phyloP scores from a whole-genome alignment of 1,140 invertebrate species.

The Drepana arcuata region DNA sequence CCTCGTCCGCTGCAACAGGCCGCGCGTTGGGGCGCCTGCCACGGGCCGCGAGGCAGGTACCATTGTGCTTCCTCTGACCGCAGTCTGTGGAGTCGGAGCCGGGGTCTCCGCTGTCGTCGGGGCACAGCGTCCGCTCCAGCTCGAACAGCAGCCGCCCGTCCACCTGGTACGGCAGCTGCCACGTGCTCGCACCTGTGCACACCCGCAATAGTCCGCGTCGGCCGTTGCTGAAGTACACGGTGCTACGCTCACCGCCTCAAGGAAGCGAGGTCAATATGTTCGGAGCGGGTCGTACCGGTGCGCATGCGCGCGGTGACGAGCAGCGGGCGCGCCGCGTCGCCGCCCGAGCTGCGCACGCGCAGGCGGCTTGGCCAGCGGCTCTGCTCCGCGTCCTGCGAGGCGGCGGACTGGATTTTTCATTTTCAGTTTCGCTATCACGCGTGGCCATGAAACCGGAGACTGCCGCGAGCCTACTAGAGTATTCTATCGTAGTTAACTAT shows the following conservation, averaged over 20 bases:
- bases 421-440: background rate
- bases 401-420: background rate
- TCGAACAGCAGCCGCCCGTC: conserved; percentile 21
- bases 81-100: conserved; percentile 15
- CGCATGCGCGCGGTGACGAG: conserved; percentile 41
- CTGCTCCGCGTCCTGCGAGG: conserved; percentile 13
- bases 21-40: too few species aligned
- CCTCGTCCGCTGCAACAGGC: background rate
- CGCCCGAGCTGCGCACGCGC: conserved; percentile 27
- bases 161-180: conserved; percentile 47
- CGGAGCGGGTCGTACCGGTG: conserved; percentile 9
- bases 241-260: too few species aligned
- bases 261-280: too few species aligned
- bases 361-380: conserved; percentile 26
- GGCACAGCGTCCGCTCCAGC: conserved; percentile 51
- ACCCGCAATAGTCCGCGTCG: too few species aligned
- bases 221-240: too few species aligned
- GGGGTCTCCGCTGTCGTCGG: conserved; percentile 23
- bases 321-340: conserved; percentile 36
- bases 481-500: too few species aligned
- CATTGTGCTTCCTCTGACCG: conserved; percentile 9
- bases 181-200: conserved; percentile 41
- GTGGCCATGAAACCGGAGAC: too few species aligned
- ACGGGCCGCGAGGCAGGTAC: conserved; percentile 1
- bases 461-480: too few species aligned